Evolutionary conservation across 2,888 invertebrate genomes (phyloP).

Genomic region (Parelbella ahira): DNA sequence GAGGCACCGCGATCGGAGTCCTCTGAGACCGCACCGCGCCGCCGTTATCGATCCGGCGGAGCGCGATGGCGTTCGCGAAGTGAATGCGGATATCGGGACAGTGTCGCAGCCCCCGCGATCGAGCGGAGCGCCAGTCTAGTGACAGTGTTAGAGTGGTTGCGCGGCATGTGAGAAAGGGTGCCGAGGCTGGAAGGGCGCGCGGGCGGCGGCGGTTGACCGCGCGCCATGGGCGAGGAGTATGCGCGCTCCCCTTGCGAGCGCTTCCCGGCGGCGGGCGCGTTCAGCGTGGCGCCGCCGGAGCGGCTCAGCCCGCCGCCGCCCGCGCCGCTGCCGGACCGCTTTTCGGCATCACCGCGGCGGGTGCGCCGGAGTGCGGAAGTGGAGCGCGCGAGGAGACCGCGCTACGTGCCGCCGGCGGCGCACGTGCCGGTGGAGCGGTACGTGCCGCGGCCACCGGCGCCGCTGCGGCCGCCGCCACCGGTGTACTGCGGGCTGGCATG

Average conservation of each 20-base stretch:
- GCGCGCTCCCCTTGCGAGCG: conserved; percentile 79
- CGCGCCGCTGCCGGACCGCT: conserved; percentile 81
- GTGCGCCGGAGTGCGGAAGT: conserved; percentile 84
- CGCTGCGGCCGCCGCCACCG: conserved; percentile 70
- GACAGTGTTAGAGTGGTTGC: conserved; percentile 62
- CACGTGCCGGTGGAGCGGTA: conserved; percentile 87
- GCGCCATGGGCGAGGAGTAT: conserved; percentile 78
- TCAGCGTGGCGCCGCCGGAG: conserved; percentile 83
- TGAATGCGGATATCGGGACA: conserved; percentile 76
- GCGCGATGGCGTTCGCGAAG: conserved; percentile 73
- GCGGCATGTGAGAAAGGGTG: conserved; percentile 73
- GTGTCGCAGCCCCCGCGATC: conserved; percentile 61
- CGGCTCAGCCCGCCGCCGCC: conserved; percentile 83
- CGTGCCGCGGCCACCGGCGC: conserved; percentile 82
- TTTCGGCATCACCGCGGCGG: conserved; percentile 80
- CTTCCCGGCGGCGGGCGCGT: conserved; percentile 77
- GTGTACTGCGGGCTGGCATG: conserved; percentile 79
- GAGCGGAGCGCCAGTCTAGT: conserved; percentile 56
- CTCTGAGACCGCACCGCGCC: conserved; percentile 69
- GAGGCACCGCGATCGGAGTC: conserved; percentile 58
- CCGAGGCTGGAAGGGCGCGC: conserved; percentile 62
- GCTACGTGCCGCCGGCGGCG: conserved; percentile 84
- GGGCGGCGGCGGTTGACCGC: conserved; percentile 77
- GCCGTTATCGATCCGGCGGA: conserved; percentile 70
- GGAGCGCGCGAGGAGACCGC: conserved; percentile 82